Conservation (phyloP, 1,140 invertebrate genomes). For the Dendrolimus kikuchii region DNA sequence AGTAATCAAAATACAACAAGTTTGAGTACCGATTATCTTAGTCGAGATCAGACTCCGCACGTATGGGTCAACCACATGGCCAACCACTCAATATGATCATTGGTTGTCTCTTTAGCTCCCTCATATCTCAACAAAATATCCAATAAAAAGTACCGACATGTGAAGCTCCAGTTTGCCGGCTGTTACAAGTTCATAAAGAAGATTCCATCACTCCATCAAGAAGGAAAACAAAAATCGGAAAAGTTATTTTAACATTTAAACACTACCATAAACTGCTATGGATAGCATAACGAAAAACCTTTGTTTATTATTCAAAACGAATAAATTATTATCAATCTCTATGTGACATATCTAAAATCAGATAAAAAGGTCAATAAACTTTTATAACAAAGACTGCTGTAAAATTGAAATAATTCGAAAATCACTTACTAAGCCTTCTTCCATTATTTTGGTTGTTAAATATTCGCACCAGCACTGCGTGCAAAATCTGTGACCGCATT, state of each 20-base stretch:
- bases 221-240: background rate
- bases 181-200: background rate
- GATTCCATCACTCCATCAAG: background rate
- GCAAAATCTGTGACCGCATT: slow-evolving; percentile 98
- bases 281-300: background rate
- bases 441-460: slow-evolving; percentile 98
- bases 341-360: too few relatives aligned
- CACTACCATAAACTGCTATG: too few relatives aligned
- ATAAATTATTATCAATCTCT: slow-evolving; percentile 2
- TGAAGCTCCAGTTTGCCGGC: too few relatives aligned
- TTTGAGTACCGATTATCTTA: too few relatives aligned
- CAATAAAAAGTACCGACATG: too few relatives aligned
- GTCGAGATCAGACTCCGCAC: too few relatives aligned
- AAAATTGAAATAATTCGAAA: background rate
- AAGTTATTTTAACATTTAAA: background rate
- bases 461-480: slow-evolving; percentile 96
- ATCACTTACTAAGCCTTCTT: slow-evolving; percentile 86
- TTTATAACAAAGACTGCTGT: background rate
- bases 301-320: background rate
- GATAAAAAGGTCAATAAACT: too few relatives aligned
- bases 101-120: too few relatives aligned
- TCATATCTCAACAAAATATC: too few relatives aligned
- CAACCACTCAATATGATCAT: too few relatives aligned
- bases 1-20: too few relatives aligned
- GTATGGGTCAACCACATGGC: too few relatives aligned